Evolutionary conservation across 2,888 invertebrate genomes (phyloP).

Genomic region (Tenthredo mesomela): DNA sequence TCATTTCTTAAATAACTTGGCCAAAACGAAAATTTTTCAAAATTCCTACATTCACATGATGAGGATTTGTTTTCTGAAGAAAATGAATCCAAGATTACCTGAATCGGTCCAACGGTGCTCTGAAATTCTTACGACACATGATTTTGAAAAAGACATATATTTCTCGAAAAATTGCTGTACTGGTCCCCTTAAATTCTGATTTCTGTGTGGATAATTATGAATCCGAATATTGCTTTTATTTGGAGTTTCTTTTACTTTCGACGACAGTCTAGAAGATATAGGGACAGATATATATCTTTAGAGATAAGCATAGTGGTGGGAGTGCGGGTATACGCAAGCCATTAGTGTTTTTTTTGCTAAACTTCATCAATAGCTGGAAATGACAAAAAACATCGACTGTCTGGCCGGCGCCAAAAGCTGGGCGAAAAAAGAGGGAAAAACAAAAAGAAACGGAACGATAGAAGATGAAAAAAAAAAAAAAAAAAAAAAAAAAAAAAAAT

Average conservation of each 20-base stretch:
- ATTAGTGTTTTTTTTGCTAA: slow-evolving; percentile 53
- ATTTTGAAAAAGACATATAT: too few species aligned
- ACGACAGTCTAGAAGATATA: not conserved
- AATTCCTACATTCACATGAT: too few species aligned
- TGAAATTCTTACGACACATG: too few species aligned
- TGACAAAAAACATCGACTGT: slow-evolving; percentile 51
- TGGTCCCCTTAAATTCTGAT: not conserved
- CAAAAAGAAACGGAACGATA: too few species aligned
- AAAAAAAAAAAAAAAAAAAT: not conserved
- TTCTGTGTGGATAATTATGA: not conserved
- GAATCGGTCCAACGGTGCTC: too few species aligned
- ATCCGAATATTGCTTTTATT: not conserved
- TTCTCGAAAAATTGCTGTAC: too few species aligned
- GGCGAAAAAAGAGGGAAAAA: not conserved
- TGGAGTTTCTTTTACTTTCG: not conserved
- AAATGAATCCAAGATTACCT: too few species aligned
- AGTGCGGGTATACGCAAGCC: slow-evolving; percentile 40
- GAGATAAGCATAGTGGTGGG: not conserved
- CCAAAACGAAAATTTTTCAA: too few species aligned
- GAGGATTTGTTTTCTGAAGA: too few species aligned
- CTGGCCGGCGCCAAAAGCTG: slow-evolving; percentile 39
- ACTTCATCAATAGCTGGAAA: slow-evolving; percentile 54
- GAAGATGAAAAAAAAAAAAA: not conserved
- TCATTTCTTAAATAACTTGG: too few species aligned
- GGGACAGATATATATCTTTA: not conserved